Base-by-base conservation (phyloP, 2,888 invertebrate genomes). In the Dinocampus coccinellae region DNA sequence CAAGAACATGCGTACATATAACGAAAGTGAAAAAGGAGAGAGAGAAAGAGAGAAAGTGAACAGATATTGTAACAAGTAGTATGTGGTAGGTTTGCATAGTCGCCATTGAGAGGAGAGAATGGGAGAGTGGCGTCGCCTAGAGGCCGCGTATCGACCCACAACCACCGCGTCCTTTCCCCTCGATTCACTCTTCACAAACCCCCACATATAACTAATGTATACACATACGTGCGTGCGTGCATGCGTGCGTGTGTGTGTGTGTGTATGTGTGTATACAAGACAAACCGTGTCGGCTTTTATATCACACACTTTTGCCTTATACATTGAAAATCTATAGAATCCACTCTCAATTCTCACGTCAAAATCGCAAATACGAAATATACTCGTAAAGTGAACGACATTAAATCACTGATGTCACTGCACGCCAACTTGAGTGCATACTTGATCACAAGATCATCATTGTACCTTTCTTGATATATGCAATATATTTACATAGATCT, bases 111-210 rank as follows among this genome's bases (percentile, higher is more conserved):
- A 16, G 61, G 34, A 55, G 34, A 66, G 73, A 53, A 74, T 22
- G 66, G 63, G 47, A 16, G 16, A 73, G 53, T 73, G 36, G 63
- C 67, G 70, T 66, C 68, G 70, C 64, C 72, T 53, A 69, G 58
- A 42, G 72, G 72, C 64, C 72, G 58, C 61, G 69, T 76, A 76
- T 76, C 76, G 76, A 76, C 73, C 76, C 63, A 69, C 52, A 62
- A 20, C 36, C 36, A 16, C 20, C 33, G 22, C 10, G 36, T 58
- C 33, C 29, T 29, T 36, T 24, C 61, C 61, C 61, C 61, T 61
- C 39, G 24, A 62, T 24, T 11, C 36, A 16, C 60, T 7, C 16
- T n/a, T 20, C 20, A n/a, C 47, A 16, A 33, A 29, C 57, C 11
- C 33, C 2, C 33, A 10, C 26, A 55, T 55, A 20, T 24, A 16